These are phyloP conservation scores for Leptoclinus maculatus DNA, from an alignment of 2,797 vertebrate species.

Conservation along the genomic window DNA sequence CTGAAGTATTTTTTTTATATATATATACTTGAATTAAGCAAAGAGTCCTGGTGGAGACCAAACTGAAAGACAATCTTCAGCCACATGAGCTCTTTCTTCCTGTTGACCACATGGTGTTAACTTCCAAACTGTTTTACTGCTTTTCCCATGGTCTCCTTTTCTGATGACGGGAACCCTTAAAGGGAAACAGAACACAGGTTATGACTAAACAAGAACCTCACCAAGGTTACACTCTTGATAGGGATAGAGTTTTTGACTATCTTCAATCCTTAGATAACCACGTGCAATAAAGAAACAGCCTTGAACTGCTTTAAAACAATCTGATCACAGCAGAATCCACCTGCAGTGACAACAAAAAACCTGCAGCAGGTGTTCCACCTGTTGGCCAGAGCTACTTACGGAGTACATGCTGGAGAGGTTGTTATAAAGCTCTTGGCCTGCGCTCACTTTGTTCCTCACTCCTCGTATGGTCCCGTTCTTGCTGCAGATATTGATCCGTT, in stretches of 20 bases:
- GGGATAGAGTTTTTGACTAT: too few species aligned
- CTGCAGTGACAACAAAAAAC: not conserved
- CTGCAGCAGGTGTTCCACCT: not conserved
- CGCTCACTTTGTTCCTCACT: constrained; percentile 98
- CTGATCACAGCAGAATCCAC: not conserved
- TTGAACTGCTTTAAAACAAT: not conserved
- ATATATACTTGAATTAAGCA: not conserved
- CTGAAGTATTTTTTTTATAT: not conserved
- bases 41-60: not conserved
- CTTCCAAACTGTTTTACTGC: constrained; percentile 42
- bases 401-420: constrained; percentile 91
- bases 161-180: constrained; percentile 74
- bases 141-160: constrained; percentile 79
- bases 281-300: not conserved
- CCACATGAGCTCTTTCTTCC: not conserved
- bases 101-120: constrained; percentile 4
- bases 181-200: constrained; percentile 25
- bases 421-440: constrained; percentile 98
- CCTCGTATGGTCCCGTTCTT: constrained; percentile 98
- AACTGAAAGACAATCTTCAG: not conserved
- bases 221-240: not conserved
- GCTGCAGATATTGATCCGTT: constrained; percentile 96
- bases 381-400: constrained; percentile 81
- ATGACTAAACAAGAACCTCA: constrained; percentile 9
- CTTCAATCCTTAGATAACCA: not conserved